Evolutionary conservation across 2,113 vertebrate species (phyloP), one percentile per base, ranked within the genome.

Genomic region (Crotalus viridis): DNA sequence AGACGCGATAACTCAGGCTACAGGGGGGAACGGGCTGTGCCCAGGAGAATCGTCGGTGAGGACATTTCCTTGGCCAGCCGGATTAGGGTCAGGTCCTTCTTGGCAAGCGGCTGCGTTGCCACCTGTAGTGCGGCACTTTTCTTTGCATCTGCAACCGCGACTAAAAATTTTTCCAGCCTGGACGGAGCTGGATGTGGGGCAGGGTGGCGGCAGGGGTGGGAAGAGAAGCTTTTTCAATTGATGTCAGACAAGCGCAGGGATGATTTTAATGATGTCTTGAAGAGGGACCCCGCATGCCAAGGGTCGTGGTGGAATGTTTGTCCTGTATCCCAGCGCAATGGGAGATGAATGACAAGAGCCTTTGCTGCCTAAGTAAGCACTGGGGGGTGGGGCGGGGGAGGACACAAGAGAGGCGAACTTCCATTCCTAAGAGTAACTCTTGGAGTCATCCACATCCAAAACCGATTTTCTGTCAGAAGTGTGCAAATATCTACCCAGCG

Each of bases 281-380:
- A 98, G 98, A 98, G 97, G 97, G 96, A 98, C 98, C 98, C 96
- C 97, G 97, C 97, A 97, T 94, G 98, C 98, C 97, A 97, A 98
- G 97, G 98, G 98, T 99, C 98, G 97, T 93, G 91, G 97, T 93
- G 98, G 97, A 97, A 95, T 99, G 98, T 99, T 99, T 99, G 98
- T 98, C 96, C 97, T 94, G 98, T 99, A 97, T 98, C 98, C 98
- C 96, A 95, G 98, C 97, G 97, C 97, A 96, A 97, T 97, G 97
- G 95, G 96, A 95, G 96, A 15, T 99, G 99, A 99, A 99, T 99
- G 98, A 98, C 98, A 98, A 81, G 98, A 98, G 98, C 97, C 98
- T 98, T 98, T 98, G 98, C 98, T 98, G 98, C 98, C 98, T 99
- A 99, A 99, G 98, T 97, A 98, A 98, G 98, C 98, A 98, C 92